Percentiles rank a stretch among this genome's conserved stretches.
Conservation (phyloP, 2,113 vertebrate species). For the Eulemur macaco region DNA sequence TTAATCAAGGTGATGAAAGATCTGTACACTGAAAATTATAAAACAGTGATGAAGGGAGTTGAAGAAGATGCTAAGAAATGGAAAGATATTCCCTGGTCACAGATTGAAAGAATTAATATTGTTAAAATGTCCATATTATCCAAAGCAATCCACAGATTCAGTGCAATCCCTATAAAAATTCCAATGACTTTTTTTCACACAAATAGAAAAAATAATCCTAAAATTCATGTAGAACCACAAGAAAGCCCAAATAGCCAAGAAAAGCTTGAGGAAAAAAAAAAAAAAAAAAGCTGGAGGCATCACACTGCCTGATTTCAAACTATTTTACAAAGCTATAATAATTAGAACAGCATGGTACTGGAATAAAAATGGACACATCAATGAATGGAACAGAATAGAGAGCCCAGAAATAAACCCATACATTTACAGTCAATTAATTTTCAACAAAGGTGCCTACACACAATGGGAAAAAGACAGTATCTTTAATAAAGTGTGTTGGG, state of each 20-base stretch:
- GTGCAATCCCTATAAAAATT: neutral
- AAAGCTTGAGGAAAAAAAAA: neutral
- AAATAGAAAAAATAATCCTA: neutral
- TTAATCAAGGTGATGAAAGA: neutral
- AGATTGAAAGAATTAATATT: neutral
- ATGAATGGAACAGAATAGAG: neutral
- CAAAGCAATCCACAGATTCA: neutral
- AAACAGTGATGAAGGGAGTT: neutral
- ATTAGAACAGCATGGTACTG: neutral
- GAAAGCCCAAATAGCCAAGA: neutral
- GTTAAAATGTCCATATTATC: neutral
- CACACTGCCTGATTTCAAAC: neutral
- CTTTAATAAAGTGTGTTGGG: neutral
- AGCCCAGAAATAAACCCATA: neutral
- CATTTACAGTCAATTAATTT: neutral
- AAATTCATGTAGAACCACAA: neutral
- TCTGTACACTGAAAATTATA: neutral
- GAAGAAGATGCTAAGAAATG: neutral
- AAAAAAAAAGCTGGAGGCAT: neutral
- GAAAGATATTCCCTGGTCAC: neutral
- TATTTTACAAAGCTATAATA: neutral
- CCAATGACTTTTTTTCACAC: neutral
- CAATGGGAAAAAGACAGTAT: neutral
- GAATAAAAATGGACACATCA: neutral
- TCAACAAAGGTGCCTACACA: neutral